A percentile compares a stretch with the other conserved stretches of the same genome.
These are phyloP conservation scores for Saturnia japonica DNA, from an alignment of 2,888 invertebrate species.

Conservation along the genomic window DNA sequence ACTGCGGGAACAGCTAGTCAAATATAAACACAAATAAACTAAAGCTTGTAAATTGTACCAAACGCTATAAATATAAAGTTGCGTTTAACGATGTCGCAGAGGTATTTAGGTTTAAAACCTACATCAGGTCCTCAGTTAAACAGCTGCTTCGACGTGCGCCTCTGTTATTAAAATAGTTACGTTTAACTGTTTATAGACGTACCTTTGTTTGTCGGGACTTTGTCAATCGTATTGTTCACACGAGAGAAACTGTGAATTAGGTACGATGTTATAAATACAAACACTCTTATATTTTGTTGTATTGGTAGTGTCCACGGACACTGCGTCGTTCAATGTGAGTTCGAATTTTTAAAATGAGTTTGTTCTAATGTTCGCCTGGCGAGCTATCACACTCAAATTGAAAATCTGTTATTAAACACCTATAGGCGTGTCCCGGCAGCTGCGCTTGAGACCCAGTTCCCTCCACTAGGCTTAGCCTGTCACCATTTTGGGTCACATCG, in stretches of 20 bases:
- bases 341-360: too few relatives aligned
- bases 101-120: conserved; percentile 11
- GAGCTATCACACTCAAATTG: too few relatives aligned
- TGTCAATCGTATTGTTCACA: not conserved
- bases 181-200: conserved; percentile 4
- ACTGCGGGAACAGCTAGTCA: too few relatives aligned
- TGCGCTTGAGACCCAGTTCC: too few relatives aligned
- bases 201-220: not conserved
- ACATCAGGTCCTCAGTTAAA: conserved; percentile 7
- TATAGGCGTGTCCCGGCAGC: too few relatives aligned
- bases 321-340: too few relatives aligned
- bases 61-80: conserved; percentile 1
- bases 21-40: not conserved
- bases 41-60: not conserved
- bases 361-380: too few relatives aligned
- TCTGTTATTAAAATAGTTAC: conserved; percentile 3
- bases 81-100: conserved; percentile 8
- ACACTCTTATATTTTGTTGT: not conserved
- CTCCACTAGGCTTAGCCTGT: too few relatives aligned
- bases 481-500: too few relatives aligned
- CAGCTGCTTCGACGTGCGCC: not conserved
- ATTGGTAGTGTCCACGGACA: too few relatives aligned
- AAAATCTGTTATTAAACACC: too few relatives aligned
- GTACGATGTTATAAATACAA: not conserved
- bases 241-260: not conserved